Evolutionary conservation across 2,113 vertebrate genomes (phyloP).

Genomic region (Sakesphorus luctuosus): DNA sequence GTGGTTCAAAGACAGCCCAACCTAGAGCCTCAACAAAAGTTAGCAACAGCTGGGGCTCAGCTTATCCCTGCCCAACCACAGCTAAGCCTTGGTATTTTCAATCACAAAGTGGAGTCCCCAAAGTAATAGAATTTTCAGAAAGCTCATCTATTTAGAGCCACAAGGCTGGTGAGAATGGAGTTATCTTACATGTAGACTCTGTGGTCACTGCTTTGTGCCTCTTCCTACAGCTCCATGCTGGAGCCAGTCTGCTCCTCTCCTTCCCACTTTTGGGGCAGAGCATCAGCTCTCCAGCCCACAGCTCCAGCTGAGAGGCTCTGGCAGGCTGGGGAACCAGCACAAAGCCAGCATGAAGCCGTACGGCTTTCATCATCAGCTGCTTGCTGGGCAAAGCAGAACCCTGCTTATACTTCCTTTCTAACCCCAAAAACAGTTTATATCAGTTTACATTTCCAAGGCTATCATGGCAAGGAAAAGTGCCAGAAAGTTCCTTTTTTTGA

Average conservation of each 20-base stretch:
- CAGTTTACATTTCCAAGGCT: conserved; percentile 55
- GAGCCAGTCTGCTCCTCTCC: not conserved
- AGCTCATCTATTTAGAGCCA: not conserved
- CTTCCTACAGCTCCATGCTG: not conserved
- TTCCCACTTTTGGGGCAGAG: accelerated
- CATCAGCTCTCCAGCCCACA: accelerated
- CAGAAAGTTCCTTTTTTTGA: conserved; percentile 10
- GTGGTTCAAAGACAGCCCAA: not conserved
- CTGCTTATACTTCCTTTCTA: not conserved
- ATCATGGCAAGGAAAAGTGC: conserved; percentile 42
- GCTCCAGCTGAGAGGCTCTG: accelerated
- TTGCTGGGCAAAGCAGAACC: not conserved
- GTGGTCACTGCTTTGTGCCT: accelerated
- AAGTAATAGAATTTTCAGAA: not conserved
- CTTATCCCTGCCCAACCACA: not conserved
- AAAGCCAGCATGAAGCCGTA: accelerated
- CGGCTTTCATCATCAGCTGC: accelerated
- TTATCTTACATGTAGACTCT: accelerated
- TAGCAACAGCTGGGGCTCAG: not conserved
- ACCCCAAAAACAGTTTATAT: conserved; percentile 12
- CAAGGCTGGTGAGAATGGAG: not conserved
- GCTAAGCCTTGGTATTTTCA: not conserved
- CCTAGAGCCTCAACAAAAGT: not conserved
- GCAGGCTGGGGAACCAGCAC: not conserved
- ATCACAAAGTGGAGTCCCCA: not conserved